These are phyloP conservation scores for Drosophila cognata DNA, from an alignment of 2,888 invertebrate species.

Conservation along the genomic window DNA sequence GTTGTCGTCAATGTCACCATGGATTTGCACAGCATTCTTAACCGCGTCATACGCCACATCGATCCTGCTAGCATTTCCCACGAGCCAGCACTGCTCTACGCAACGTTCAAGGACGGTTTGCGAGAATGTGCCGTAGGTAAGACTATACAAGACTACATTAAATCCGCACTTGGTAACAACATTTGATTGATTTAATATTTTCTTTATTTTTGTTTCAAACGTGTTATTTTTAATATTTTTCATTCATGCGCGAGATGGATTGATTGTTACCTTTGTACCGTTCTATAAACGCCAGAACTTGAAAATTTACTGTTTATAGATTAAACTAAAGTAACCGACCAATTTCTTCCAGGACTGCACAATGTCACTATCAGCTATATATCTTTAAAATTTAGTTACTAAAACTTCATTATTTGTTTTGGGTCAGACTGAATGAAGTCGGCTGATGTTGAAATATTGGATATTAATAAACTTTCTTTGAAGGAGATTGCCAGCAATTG, in stretches of 20 bases:
- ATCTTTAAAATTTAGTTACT: not conserved
- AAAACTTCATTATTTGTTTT: not conserved
- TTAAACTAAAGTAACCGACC: not conserved
- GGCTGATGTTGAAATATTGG: not conserved
- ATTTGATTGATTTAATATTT: not conserved
- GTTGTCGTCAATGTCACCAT: constrained; percentile 88
- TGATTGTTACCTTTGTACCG: not conserved
- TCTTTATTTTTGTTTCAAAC: not conserved
- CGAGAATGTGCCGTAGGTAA: constrained; percentile 88
- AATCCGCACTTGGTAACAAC: not conserved
- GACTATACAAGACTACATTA: constrained; percentile 11
- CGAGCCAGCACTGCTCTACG: constrained; percentile 87
- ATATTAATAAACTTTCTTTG: not conserved
- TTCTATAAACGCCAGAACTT: not conserved
- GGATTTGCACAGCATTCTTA: constrained; percentile 88
- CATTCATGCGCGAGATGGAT: not conserved
- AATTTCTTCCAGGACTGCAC: not conserved
- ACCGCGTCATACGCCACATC: constrained; percentile 87
- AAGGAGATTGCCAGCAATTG: not conserved
- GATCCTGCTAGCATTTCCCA: constrained; percentile 85
- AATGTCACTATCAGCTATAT: not conserved
- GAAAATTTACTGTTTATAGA: not conserved
- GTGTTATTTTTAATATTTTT: not conserved
- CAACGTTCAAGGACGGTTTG: constrained; percentile 87
- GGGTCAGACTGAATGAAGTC: not conserved